Conservation (phyloP, 2,888 invertebrate species). For the Argyresthia goedartella region DNA sequence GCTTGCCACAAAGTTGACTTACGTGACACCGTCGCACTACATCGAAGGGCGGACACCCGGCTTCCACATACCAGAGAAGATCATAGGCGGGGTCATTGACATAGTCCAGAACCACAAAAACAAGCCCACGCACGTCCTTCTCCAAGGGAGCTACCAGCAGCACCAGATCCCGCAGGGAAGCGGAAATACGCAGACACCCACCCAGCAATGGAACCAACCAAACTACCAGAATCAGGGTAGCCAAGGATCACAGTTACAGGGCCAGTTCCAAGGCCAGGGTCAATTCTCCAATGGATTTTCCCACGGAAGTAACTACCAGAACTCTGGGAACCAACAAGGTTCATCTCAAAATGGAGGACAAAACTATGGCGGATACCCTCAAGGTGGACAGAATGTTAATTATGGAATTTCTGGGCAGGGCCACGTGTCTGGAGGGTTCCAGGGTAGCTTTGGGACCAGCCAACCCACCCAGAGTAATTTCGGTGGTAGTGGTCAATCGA, state of each 20-base stretch:
- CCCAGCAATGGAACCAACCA: constrained; percentile 17
- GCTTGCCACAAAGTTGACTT: neutral
- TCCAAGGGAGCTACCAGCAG: constrained; percentile 10
- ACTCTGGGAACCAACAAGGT: neutral
- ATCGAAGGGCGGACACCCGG: constrained; percentile 29
- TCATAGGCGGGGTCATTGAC: constrained; percentile 58
- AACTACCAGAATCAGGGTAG: constrained; percentile 23
- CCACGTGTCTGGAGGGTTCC: neutral
- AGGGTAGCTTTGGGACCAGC: no score
- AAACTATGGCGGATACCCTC: constrained; percentile 16
- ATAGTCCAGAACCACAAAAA: constrained; percentile 55
- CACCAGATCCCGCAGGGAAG: constrained; percentile 13
- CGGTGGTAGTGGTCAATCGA: neutral
- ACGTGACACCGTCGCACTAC: constrained; percentile 12
- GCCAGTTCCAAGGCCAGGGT: constrained; percentile 8
- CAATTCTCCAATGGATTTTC: constrained; percentile 4
- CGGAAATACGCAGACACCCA: neutral
- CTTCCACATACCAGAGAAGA: constrained; percentile 51
- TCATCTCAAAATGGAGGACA: constrained; percentile 8
- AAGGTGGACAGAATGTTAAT: constrained; percentile 11
- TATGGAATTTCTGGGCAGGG: neutral
- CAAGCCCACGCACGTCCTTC: constrained; percentile 25
- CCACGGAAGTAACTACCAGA: constrained; percentile 14
- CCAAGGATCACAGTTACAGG: constrained; percentile 15
- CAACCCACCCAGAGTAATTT: no score